Conservation (phyloP, 2,888 invertebrate genomes). For the Frankliniella fusca region DNA sequence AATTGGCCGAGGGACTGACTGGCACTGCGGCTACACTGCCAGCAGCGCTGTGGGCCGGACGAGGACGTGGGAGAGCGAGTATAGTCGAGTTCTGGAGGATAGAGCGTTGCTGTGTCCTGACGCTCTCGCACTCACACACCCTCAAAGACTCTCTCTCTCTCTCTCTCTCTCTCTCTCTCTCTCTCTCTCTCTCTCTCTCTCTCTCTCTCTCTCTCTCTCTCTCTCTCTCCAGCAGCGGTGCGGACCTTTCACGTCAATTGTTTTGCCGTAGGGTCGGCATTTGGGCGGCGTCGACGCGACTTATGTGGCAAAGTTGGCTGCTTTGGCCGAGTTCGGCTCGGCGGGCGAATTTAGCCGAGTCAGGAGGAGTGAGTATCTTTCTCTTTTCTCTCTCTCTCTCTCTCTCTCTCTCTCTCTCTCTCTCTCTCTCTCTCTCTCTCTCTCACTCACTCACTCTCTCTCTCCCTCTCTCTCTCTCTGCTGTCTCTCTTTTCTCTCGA, state of each 20-base stretch:
- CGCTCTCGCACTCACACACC: too few species aligned
- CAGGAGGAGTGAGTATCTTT: not conserved
- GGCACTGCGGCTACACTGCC: too few species aligned
- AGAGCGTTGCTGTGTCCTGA: too few species aligned
- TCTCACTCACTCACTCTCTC: slow-evolving; percentile 19
- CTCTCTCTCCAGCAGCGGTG: not conserved
- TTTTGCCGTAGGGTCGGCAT: slow-evolving; percentile 5
- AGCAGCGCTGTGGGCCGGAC: too few species aligned
- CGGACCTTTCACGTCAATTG: slow-evolving; percentile 2
- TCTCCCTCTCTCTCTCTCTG: slow-evolving; percentile 17
- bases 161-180: too few species aligned
- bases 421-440: slow-evolving; percentile 27
- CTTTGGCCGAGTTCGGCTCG: not conserved
- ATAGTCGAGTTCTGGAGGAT: too few species aligned
- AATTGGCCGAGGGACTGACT: too few species aligned
- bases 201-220: not conserved
- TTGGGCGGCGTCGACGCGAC: not conserved
- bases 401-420: slow-evolving; percentile 27
- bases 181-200: too few species aligned
- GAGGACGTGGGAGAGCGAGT: too few species aligned
- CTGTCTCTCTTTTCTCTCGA: not conserved
- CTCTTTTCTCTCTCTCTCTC: not conserved
- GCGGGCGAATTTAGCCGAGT: not conserved
- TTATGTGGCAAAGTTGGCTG: slow-evolving; percentile 11
- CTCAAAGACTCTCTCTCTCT: not conserved